A percentile compares a stretch with the other conserved stretches of the same genome.
Evolutionary conservation across 2,797 vertebrate genomes (phyloP).

Genomic region (Pseudomugil gertrudae): DNA sequence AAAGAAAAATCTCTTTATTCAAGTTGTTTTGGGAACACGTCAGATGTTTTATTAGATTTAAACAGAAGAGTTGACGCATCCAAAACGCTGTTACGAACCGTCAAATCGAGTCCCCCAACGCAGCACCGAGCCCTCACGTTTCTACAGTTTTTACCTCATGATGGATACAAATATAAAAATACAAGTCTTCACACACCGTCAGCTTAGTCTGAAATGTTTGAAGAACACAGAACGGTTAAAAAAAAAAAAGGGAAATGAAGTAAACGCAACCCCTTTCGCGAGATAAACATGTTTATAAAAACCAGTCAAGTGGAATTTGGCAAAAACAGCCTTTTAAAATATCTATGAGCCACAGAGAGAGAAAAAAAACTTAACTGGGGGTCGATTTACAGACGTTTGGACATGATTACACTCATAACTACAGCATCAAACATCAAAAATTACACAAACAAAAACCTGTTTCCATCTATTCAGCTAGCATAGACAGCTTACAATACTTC

Average conservation of each 20-base stretch:
- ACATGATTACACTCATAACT: background rate
- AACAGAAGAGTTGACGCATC: conserved; percentile 31
- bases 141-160: conserved; percentile 20
- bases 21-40: conserved; percentile 43
- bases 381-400: conserved; percentile 21
- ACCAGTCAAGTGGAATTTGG: conserved; percentile 36
- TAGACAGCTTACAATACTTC: conserved; percentile 43
- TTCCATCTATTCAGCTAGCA: conserved; percentile 36
- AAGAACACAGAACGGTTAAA: background rate
- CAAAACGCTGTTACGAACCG: conserved; percentile 35
- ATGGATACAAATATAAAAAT: conserved; percentile 48
- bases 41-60: conserved; percentile 34
- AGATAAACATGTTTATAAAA: conserved; percentile 23
- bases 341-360: background rate
- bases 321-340: conserved; percentile 23
- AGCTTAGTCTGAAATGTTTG: conserved; percentile 34
- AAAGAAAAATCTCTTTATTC: conserved; percentile 71
- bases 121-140: background rate
- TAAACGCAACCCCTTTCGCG: background rate
- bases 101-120: conserved; percentile 22
- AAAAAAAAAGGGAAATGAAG: background rate
- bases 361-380: conserved; percentile 7
- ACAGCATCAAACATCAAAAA: conserved; percentile 16
- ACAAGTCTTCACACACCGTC: conserved; percentile 41
- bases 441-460: conserved; percentile 21